Conservation (phyloP, 2,888 invertebrate species). For the Sminthurinus aureus region DNA sequence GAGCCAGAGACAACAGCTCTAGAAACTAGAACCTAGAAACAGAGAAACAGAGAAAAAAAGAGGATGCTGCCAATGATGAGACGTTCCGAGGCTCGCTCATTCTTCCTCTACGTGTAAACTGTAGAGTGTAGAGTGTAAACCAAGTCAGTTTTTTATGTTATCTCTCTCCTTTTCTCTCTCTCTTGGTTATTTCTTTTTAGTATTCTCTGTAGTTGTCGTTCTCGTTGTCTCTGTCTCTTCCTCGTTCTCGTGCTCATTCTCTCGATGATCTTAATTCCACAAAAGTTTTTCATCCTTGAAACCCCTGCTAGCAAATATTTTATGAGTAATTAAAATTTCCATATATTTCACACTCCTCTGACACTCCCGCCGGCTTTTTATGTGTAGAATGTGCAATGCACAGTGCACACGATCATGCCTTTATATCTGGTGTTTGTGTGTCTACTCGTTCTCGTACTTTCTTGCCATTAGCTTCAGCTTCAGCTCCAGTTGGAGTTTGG, state of each 20-base stretch:
- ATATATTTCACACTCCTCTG: conserved; percentile 55
- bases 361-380: conserved; percentile 25
- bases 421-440: no score
- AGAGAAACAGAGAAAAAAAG: conserved; percentile 9
- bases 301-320: conserved; percentile 48
- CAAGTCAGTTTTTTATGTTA: not conserved
- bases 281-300: conserved; percentile 36
- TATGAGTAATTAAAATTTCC: conserved; percentile 59
- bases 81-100: conserved; percentile 21
- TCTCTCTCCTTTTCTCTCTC: conserved; percentile 11
- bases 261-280: conserved; percentile 18
- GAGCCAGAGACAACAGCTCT: conserved; percentile 22
- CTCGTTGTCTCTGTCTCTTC: conserved; percentile 7
- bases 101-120: not conserved
- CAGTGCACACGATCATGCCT: no score
- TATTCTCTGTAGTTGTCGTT: not conserved
- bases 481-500: conserved; percentile 3
- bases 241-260: not conserved
- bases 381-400: no score
- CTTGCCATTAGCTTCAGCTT: not conserved
- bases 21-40: conserved; percentile 15
- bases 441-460: no score
- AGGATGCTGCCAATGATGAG: conserved; percentile 9
- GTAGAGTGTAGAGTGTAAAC: not conserved
- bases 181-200: not conserved